phyloP scores from a whole-genome alignment of 2,797 vertebrate genomes.

The Macrochelys suwanniensis region DNA sequence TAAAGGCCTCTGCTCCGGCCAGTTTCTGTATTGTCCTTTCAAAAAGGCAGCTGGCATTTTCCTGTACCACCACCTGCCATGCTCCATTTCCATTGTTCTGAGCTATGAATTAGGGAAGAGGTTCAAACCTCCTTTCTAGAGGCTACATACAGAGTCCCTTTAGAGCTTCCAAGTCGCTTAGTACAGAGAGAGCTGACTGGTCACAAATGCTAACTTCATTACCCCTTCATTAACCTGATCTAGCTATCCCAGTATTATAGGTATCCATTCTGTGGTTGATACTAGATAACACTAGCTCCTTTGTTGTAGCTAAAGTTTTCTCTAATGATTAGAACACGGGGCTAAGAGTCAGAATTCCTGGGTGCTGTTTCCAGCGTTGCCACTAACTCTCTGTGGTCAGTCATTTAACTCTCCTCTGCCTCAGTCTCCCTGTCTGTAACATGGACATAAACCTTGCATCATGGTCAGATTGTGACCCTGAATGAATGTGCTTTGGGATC shows the following conservation, averaged over 20 bases:
- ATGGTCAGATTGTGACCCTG: not conserved
- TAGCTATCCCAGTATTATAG: too few species aligned
- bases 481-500: not conserved
- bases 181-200: not conserved
- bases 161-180: not conserved
- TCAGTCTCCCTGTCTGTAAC: not conserved
- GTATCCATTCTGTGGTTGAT: not conserved
- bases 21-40: not conserved
- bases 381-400: not conserved
- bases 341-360: not conserved
- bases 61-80: not conserved
- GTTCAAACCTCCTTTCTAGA: not conserved
- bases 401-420: not conserved
- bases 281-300: not conserved
- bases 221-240: not conserved
- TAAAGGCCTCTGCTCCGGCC: not conserved
- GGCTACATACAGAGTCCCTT: not conserved
- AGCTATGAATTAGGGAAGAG: not conserved
- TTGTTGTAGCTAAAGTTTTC: not conserved
- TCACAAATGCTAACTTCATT: not conserved
- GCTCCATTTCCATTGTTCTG: not conserved
- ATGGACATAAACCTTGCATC: not conserved
- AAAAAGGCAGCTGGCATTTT: not conserved
- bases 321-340: not conserved
- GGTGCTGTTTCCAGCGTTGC: not conserved